phyloP scores from a whole-genome alignment of 2,888 invertebrate genomes.

The Galeruca laticollis region DNA sequence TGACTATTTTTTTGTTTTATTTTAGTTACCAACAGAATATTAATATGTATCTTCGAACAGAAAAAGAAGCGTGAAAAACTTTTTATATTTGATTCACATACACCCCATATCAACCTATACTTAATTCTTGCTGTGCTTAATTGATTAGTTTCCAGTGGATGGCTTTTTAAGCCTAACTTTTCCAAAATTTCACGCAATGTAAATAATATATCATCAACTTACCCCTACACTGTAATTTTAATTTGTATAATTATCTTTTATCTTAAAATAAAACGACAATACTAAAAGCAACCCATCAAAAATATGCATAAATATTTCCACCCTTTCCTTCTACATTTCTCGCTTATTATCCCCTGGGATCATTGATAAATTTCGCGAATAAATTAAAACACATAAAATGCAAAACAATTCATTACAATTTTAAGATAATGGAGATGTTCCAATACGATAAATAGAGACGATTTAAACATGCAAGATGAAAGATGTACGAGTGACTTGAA shows the following conservation, averaged over 20 bases:
- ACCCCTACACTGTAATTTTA: conserved; percentile 48
- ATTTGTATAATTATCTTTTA: conserved; percentile 46
- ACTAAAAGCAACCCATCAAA: conserved; percentile 26
- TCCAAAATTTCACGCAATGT: background rate
- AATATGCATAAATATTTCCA: conserved; percentile 40
- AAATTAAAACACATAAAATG: conserved; percentile 43
- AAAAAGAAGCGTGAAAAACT: too few species aligned
- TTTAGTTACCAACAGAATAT: too few species aligned
- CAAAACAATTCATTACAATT: conserved; percentile 38
- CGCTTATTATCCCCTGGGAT: conserved; percentile 56
- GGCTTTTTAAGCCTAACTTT: background rate
- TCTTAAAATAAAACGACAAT: conserved; percentile 23
- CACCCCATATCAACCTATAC: too few species aligned
- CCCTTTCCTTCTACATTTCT: conserved; percentile 38
- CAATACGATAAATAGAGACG: conserved; percentile 27
- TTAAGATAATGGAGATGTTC: conserved; percentile 35
- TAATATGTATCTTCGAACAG: too few species aligned
- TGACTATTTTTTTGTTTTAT: too few species aligned
- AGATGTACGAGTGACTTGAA: conserved; percentile 6
- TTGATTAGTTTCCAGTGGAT: too few species aligned
- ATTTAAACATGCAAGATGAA: conserved; percentile 5
- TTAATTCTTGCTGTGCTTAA: too few species aligned
- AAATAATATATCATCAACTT: background rate
- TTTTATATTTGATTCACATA: too few species aligned
- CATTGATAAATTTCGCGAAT: conserved; percentile 63